Conservation (phyloP, 2,113 vertebrate species). For the Perognathus longimembris region DNA sequence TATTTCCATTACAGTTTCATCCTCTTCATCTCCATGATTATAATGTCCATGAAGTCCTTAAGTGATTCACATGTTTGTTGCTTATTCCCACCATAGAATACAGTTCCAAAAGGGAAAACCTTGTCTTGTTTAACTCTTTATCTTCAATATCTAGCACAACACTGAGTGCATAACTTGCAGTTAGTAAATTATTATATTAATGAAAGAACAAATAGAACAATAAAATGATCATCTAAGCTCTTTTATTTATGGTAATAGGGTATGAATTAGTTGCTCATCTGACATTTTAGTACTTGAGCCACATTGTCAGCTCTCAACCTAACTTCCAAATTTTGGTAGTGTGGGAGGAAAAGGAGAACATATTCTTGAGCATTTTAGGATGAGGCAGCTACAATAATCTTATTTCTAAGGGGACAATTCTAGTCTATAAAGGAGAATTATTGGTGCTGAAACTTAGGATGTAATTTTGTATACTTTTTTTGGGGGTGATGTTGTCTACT, state of each 20-base stretch:
- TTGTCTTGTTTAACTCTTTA: background rate
- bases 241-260: slow-evolving; percentile 2
- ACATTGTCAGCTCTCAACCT: too few species aligned
- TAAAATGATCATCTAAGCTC: slow-evolving; percentile 20
- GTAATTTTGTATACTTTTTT: slow-evolving; percentile 15
- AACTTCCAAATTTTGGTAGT: background rate
- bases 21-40: slow-evolving; percentile 25
- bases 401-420: slow-evolving; percentile 51
- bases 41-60: background rate
- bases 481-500: slow-evolving; percentile 33
- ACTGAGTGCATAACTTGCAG: background rate
- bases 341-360: background rate
- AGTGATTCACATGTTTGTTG: background rate
- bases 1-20: background rate
- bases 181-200: slow-evolving; percentile 23
- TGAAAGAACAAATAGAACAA: slow-evolving; percentile 48
- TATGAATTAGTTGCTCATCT: too few species aligned
- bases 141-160: background rate
- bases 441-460: slow-evolving; percentile 22
- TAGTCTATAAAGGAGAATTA: background rate
- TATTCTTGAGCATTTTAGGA: slow-evolving; percentile 20
- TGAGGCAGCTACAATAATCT: slow-evolving; percentile 31
- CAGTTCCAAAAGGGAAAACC: background rate
- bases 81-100: slow-evolving; percentile 2
- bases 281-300: too few species aligned